phyloP scores from a whole-genome alignment of 2,888 invertebrate genomes.

The Epinotia nisella region DNA sequence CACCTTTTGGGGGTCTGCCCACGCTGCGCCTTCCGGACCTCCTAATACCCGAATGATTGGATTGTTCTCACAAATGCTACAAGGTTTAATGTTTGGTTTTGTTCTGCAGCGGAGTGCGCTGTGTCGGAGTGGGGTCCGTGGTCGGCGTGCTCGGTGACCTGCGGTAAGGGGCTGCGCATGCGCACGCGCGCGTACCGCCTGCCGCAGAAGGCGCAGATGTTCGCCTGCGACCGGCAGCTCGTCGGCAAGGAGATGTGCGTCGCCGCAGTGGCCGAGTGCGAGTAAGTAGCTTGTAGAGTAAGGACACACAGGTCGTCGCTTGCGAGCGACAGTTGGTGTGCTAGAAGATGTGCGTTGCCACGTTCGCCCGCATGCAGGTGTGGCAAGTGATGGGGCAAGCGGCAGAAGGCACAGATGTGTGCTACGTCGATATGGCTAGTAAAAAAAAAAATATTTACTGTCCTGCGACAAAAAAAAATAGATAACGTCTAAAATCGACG shows the following conservation, averaged over 20 bases:
- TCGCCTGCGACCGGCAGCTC: conserved; percentile 89
- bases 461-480: no score
- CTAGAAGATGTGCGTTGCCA: not conserved
- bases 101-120: conserved; percentile 89
- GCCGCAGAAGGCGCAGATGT: conserved; percentile 89
- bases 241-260: conserved; percentile 96
- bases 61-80: not conserved
- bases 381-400: not conserved
- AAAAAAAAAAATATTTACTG: no score
- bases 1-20: no score
- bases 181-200: conserved; percentile 89
- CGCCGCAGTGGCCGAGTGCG: conserved; percentile 89
- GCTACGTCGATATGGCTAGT: no score
- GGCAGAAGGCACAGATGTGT: not conserved
- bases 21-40: no score
- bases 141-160: conserved; percentile 93
- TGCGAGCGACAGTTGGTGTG: not conserved
- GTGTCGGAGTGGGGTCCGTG: conserved; percentile 90
- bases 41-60: no score
- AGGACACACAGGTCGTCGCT: not conserved
- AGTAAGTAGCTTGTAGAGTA: conserved; percentile 80
- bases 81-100: not conserved
- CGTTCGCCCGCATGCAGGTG: not conserved
- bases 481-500: no score
- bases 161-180: conserved; percentile 94